phyloP scores from a whole-genome alignment of 2,888 invertebrate genomes.

The Agrotis segetum region DNA sequence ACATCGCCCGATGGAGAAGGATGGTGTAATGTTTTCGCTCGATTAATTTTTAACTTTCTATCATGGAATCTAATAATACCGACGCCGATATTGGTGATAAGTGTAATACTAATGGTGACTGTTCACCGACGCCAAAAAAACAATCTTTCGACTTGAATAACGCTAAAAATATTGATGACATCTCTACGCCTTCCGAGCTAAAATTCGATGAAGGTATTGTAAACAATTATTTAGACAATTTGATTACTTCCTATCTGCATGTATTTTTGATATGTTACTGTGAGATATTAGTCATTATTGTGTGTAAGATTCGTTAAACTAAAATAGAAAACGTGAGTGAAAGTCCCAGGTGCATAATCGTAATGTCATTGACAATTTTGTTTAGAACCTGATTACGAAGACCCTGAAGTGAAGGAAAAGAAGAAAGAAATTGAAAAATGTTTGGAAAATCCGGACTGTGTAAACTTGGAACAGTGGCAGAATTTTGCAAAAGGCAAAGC shows the following conservation, averaged over 20 bases:
- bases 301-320: neutral
- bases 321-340: constrained; percentile 61
- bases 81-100: constrained; percentile 79
- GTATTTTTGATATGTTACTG: constrained; percentile 40
- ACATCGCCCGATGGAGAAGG: constrained; percentile 69
- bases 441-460: constrained; percentile 84
- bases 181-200: constrained; percentile 91
- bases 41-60: constrained; percentile 79
- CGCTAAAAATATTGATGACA: constrained; percentile 89
- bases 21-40: constrained; percentile 87
- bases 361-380: constrained; percentile 62
- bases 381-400: constrained; percentile 91
- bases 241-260: constrained; percentile 66
- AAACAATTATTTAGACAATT: constrained; percentile 75
- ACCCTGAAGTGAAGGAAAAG: constrained; percentile 92
- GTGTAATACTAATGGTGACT: constrained; percentile 82
- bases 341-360: constrained; percentile 62
- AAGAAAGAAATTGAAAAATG: constrained; percentile 91
- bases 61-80: constrained; percentile 83
- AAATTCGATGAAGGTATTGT: constrained; percentile 93
- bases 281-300: constrained; percentile 33
- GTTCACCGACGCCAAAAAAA: constrained; percentile 75
- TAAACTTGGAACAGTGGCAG: constrained; percentile 90
- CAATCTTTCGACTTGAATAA: constrained; percentile 80
- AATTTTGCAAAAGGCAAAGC: constrained; percentile 92